A percentile compares a stretch with the other conserved stretches of the same genome.
phyloP scores from a whole-genome alignment of 2,113 vertebrate species.

The Thalassarche chlororhynchos region DNA sequence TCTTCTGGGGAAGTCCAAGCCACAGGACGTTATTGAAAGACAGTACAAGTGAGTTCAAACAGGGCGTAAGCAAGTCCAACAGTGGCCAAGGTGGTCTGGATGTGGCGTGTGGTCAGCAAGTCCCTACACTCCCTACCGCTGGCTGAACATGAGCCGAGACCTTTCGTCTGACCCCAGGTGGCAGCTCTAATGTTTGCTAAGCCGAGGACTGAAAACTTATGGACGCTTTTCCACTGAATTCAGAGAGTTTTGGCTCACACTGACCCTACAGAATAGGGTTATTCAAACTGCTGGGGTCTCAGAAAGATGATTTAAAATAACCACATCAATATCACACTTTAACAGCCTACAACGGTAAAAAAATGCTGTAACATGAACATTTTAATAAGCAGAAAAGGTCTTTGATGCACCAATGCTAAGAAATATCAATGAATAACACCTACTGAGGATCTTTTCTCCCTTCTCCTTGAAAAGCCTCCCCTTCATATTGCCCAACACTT shows the following conservation, averaged over 20 bases:
- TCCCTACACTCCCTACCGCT: accelerated
- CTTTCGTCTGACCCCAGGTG: not conserved
- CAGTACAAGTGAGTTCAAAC: not conserved
- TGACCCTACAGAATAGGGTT: not conserved
- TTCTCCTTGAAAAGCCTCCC: not conserved
- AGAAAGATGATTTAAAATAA: not conserved
- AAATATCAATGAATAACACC: not conserved
- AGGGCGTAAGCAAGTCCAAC: not conserved
- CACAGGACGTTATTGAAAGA: not conserved
- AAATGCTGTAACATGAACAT: not conserved
- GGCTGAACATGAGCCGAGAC: not conserved
- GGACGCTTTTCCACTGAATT: not conserved
- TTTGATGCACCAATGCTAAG: not conserved
- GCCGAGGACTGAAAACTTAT: accelerated
- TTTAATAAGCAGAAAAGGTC: not conserved
- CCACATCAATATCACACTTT: accelerated
- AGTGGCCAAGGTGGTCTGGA: not conserved
- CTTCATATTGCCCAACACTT: constrained; percentile 50
- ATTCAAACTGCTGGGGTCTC: not conserved
- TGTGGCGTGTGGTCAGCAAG: accelerated
- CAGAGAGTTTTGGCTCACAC: not conserved
- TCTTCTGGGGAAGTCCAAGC: not conserved
- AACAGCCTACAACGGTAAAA: not conserved
- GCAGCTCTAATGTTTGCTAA: not conserved
- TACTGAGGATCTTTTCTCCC: not conserved